Evolutionary conservation across 2,797 vertebrate species (phyloP).

Genomic region (Chiroxiphia lanceolata): DNA sequence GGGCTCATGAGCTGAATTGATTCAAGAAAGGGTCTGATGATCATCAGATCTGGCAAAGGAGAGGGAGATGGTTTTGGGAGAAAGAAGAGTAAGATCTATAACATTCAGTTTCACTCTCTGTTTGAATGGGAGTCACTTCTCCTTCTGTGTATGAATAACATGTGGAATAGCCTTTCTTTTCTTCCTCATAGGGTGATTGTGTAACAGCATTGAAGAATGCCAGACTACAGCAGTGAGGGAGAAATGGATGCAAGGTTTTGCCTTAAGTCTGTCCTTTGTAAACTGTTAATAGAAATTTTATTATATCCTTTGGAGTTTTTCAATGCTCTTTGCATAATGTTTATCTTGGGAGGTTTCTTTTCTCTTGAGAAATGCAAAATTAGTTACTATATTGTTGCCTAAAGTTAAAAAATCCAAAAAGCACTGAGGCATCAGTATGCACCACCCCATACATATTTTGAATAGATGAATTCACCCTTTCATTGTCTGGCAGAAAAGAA

Average conservation of each 20-base stretch:
- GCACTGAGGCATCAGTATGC: too few species aligned
- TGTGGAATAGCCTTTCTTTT: not conserved
- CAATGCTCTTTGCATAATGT: not conserved
- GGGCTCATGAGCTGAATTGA: not conserved
- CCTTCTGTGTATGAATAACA: not conserved
- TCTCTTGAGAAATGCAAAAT: not conserved
- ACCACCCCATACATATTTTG: not conserved
- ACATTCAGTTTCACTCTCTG: not conserved
- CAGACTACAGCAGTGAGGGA: not conserved
- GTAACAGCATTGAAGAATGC: not conserved
- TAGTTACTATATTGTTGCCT: not conserved
- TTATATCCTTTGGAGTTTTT: not conserved
- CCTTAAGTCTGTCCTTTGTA: not conserved
- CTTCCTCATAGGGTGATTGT: not conserved
- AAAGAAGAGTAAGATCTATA: not conserved
- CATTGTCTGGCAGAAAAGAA: not conserved
- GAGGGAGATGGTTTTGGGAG: not conserved
- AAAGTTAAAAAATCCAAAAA: too few species aligned
- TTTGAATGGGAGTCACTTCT: not conserved
- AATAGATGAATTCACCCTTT: not conserved
- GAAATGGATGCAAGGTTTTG: not conserved
- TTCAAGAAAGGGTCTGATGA: not conserved
- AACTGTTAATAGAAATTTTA: not conserved
- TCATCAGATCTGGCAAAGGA: not conserved
- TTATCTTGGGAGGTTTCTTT: not conserved